Evolutionary conservation across 2,797 vertebrate species (phyloP).

Genomic region (Podarcis siculus): DNA sequence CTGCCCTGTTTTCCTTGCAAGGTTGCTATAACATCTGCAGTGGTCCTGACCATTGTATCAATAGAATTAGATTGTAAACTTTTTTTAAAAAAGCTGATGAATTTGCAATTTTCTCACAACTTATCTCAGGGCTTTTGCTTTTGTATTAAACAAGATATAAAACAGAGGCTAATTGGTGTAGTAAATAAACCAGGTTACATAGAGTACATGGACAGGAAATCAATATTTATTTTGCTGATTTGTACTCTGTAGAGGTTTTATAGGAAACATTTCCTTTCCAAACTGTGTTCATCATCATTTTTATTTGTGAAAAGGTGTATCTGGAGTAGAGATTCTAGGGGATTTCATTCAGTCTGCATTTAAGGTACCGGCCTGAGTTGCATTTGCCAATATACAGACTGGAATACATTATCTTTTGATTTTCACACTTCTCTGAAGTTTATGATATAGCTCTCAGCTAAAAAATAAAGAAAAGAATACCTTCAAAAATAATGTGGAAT

Average conservation of each 20-base stretch:
- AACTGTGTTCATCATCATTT: not conserved
- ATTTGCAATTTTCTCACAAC: fast-evolving
- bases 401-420: not conserved
- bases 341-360: too few relatives aligned
- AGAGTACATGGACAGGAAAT: not conserved
- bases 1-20: not conserved
- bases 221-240: not conserved
- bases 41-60: not conserved
- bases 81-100: not conserved
- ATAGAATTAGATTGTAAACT: not conserved
- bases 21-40: not conserved
- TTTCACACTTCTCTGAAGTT: not conserved
- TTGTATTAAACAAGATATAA: fast-evolving
- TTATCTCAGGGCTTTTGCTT: not conserved
- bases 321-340: too few relatives aligned
- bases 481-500: not conserved
- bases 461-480: not conserved
- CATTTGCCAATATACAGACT: not conserved
- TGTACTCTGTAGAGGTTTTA: not conserved
- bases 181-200: not conserved
- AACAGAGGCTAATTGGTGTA: not conserved
- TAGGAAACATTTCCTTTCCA: not conserved
- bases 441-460: not conserved
- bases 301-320: not conserved
- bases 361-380: not conserved